phyloP scores from a whole-genome alignment of 2,113 vertebrate species.

The Ceratotherium simum region DNA sequence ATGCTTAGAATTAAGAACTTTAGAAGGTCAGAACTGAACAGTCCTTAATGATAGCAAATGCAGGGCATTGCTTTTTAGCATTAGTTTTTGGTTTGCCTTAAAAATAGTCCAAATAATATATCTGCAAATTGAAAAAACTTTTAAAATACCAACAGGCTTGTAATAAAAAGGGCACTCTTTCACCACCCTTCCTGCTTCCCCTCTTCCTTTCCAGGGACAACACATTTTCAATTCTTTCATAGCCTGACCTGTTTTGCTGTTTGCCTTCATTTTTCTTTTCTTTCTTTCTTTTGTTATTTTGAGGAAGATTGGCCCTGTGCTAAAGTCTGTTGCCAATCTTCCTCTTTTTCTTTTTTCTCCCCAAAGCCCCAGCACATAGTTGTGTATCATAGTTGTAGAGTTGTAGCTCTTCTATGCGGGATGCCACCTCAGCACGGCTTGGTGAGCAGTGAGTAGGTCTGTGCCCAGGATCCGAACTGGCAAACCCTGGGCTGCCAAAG shows the following conservation, averaged over 20 bases:
- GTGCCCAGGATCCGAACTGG: too few species aligned
- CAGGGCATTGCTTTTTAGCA: not conserved
- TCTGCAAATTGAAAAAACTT: not conserved
- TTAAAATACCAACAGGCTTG: not conserved
- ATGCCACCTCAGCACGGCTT: too few species aligned
- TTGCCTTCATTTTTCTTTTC: not conserved
- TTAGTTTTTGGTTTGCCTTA: conserved; percentile 51
- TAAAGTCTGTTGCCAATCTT: too few species aligned
- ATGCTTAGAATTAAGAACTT: conserved; percentile 45
- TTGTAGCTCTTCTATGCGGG: too few species aligned
- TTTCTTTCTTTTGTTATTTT: too few species aligned
- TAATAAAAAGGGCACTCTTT: not conserved
- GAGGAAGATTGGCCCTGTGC: too few species aligned
- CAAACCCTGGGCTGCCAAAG: too few species aligned
- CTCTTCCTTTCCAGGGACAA: not conserved
- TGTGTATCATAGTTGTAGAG: too few species aligned
- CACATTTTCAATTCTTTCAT: not conserved
- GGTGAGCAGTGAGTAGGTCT: too few species aligned
- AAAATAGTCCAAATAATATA: conserved; percentile 42
- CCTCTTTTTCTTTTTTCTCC: too few species aligned
- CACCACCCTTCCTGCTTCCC: not conserved
- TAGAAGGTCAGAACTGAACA: conserved; percentile 9
- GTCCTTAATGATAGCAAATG: not conserved
- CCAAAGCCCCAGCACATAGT: too few species aligned
- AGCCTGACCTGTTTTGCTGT: not conserved